Conservation (phyloP, 2,888 invertebrate species). For the Ochropleura leucogaster region DNA sequence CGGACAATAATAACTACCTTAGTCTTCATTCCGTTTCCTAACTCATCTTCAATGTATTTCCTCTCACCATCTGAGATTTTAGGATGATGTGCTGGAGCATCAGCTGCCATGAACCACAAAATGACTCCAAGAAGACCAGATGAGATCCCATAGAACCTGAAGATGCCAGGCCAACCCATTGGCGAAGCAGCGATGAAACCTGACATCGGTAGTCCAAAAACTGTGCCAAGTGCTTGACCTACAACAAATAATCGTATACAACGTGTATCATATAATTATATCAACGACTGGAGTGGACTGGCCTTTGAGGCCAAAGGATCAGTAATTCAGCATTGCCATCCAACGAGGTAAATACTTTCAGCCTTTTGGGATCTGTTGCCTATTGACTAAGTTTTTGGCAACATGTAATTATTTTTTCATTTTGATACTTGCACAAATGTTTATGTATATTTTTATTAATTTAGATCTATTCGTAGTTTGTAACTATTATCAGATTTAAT, state of each 20-base stretch:
- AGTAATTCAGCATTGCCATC: too few species aligned
- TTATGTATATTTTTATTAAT: too few species aligned
- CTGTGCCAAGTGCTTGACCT: slow-evolving; percentile 92
- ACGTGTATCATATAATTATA: neutral
- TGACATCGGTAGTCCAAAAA: slow-evolving; percentile 93
- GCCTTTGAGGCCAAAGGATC: too few species aligned
- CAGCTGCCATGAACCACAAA: slow-evolving; percentile 91
- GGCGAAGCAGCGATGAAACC: slow-evolving; percentile 93
- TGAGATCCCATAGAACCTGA: slow-evolving; percentile 93
- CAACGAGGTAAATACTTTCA: too few species aligned
- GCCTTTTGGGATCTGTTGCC: too few species aligned
- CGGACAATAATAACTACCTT: slow-evolving; percentile 59
- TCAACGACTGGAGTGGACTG: too few species aligned
- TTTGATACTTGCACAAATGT: too few species aligned
- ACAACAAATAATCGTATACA: neutral
- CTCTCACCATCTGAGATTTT: slow-evolving; percentile 92
- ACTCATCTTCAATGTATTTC: slow-evolving; percentile 92
- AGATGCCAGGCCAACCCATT: slow-evolving; percentile 95
- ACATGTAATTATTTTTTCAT: too few species aligned
- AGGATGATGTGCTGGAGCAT: slow-evolving; percentile 92
- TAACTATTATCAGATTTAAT: too few species aligned
- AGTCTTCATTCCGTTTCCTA: slow-evolving; percentile 84
- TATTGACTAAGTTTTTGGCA: too few species aligned
- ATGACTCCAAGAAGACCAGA: slow-evolving; percentile 90
- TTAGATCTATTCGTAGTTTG: too few species aligned